Evolutionary conservation across 2,888 invertebrate species (phyloP).

Genomic region (Andrena marginata): DNA sequence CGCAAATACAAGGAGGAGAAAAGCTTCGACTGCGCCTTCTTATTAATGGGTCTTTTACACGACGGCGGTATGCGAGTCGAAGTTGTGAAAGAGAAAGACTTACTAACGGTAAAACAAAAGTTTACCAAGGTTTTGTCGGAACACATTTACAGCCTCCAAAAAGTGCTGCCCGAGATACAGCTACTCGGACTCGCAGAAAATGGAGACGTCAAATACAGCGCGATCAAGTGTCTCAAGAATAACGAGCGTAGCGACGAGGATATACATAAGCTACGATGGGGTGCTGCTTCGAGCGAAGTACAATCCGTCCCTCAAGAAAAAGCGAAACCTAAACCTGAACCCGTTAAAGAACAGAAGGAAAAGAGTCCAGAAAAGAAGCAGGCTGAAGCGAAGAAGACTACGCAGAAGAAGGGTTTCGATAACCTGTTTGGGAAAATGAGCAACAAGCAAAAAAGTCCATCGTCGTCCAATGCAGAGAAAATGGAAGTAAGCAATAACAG

Average conservation of each 20-base stretch:
- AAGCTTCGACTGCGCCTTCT: constrained; percentile 78
- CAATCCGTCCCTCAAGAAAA: constrained; percentile 42
- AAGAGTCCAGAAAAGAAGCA: constrained; percentile 58
- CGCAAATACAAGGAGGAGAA: constrained; percentile 72
- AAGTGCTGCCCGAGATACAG: constrained; percentile 76
- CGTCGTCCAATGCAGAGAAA: constrained; percentile 10
- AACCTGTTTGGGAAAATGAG: constrained; percentile 77
- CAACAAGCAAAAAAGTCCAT: constrained; percentile 58
- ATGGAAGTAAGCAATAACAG: not conserved
- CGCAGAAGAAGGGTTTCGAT: constrained; percentile 70
- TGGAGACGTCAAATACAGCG: constrained; percentile 78
- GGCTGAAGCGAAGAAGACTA: constrained; percentile 58
- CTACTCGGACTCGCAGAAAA: constrained; percentile 74
- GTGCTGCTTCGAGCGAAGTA: constrained; percentile 35
- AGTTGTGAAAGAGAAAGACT: constrained; percentile 81
- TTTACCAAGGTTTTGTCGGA: constrained; percentile 81
- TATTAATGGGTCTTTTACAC: constrained; percentile 80
- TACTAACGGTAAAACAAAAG: constrained; percentile 77
- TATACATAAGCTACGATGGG: constrained; percentile 72
- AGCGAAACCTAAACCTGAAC: not conserved
- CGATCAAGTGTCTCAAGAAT: constrained; percentile 76
- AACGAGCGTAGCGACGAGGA: constrained; percentile 70
- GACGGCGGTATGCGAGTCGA: constrained; percentile 80
- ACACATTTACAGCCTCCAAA: constrained; percentile 85
- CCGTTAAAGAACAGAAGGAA: constrained; percentile 22